Percentiles rank a stretch among this genome's conserved stretches.
These are phyloP conservation scores for Halesus radiatus DNA, from an alignment of 1,140 invertebrate genomes.

Conservation along the genomic window DNA sequence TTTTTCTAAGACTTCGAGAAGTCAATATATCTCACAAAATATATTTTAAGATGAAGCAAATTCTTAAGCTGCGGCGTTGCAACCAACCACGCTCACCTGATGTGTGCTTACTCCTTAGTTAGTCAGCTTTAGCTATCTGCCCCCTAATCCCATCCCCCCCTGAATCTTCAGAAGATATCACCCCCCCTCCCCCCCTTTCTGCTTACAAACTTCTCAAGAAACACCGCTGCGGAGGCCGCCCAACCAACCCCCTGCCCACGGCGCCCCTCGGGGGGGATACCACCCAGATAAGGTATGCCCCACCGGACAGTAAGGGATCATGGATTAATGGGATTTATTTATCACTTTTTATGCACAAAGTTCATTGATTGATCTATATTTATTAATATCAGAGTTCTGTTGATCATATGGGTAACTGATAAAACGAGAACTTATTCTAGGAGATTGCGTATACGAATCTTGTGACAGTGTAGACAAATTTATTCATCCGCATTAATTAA, in stretches of 20 bases:
- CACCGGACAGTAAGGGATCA: constrained; percentile 7
- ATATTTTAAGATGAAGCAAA: neutral
- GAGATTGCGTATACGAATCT: too few relatives aligned
- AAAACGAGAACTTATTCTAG: too few relatives aligned
- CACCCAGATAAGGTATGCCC: too few relatives aligned
- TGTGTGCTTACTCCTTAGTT: constrained; percentile 55
- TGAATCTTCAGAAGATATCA: neutral
- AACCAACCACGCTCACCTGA: constrained; percentile 27
- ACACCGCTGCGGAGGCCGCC: neutral
- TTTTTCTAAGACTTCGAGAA: too few relatives aligned
- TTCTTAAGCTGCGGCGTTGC: neutral
- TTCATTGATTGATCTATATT: too few relatives aligned
- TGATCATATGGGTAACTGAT: too few relatives aligned
- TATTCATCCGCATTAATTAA: too few relatives aligned
- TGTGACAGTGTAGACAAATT: too few relatives aligned
- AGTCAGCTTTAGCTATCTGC: constrained; percentile 56
- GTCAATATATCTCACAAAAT: too few relatives aligned
- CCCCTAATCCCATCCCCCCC: constrained; percentile 14
- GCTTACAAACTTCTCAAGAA: constrained; percentile 41
- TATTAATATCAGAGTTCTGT: too few relatives aligned
- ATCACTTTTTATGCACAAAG: too few relatives aligned
- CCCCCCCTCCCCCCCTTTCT: neutral
- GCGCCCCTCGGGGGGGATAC: neutral
- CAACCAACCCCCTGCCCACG: neutral
- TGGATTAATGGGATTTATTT: neutral